Conservation (phyloP, 1,140 invertebrate genomes). For the Mizuhopecten yessoensis region DNA sequence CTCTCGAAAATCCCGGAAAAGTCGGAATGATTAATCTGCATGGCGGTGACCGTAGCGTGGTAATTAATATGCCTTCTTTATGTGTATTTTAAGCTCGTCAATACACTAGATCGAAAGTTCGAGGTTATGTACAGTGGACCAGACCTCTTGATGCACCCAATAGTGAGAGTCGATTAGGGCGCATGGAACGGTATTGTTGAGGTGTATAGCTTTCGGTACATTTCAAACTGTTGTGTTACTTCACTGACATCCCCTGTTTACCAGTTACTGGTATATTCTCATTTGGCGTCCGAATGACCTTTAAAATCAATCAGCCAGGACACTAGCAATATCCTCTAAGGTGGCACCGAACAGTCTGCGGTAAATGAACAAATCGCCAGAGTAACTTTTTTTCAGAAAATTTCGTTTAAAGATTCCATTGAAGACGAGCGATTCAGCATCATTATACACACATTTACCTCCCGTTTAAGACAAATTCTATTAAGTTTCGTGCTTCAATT, state of each 20-base stretch:
- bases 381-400: neutral
- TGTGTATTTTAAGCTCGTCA: too few species aligned
- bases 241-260: neutral
- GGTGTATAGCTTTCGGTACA: neutral
- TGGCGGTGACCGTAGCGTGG: too few species aligned
- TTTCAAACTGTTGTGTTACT: neutral
- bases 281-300: neutral
- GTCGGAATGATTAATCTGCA: too few species aligned
- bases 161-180: too few species aligned
- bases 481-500: too few species aligned
- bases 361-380: neutral
- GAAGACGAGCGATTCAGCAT: neutral
- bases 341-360: neutral
- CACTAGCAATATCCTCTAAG: neutral
- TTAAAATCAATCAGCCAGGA: neutral
- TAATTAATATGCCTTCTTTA: too few species aligned
- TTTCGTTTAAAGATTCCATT: neutral
- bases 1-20: too few species aligned
- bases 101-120: too few species aligned
- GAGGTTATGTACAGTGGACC: too few species aligned
- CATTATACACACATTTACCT: neutral
- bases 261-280: neutral
- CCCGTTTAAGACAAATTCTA: too few species aligned
- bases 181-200: neutral
- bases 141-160: too few species aligned